Percentiles rank a stretch among this genome's conserved stretches.
These are phyloP conservation scores for Ostrea edulis DNA, from an alignment of 1,140 invertebrate genomes.

Conservation along the genomic window DNA sequence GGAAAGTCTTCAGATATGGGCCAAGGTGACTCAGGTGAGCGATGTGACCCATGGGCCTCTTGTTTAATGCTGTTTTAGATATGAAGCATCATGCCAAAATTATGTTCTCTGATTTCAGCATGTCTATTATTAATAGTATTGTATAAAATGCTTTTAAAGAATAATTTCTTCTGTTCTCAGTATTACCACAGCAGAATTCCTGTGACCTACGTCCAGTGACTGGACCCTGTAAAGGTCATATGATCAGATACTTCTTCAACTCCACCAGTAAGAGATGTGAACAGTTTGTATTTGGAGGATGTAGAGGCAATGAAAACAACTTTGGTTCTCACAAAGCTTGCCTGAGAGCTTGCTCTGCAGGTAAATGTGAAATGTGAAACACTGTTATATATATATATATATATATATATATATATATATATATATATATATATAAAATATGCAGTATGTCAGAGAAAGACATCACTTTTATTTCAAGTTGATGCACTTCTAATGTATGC, in stretches of 20 bases:
- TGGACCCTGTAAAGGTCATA: constrained; percentile 83
- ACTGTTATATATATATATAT: not conserved
- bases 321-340: constrained; percentile 83
- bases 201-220: constrained; percentile 57
- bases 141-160: no score
- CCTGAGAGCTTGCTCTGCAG: constrained; percentile 80
- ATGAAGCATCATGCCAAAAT: no score
- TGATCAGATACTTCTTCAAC: constrained; percentile 83
- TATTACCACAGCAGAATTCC: not conserved
- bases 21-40: no score
- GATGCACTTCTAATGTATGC: no score
- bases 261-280: constrained; percentile 80
- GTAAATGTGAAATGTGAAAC: not conserved
- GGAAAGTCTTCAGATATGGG: no score
- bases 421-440: not conserved
- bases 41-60: no score
- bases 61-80: no score
- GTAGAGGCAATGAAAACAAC: constrained; percentile 85
- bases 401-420: not conserved
- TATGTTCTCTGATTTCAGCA: no score
- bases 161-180: not conserved
- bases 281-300: constrained; percentile 85
- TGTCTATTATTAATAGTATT: no score
- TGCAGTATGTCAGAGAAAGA: no score
- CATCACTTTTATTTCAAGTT: no score